These are phyloP conservation scores for Pomatostomus ruficeps DNA, from an alignment of 2,113 vertebrate genomes.

Conservation along the genomic window DNA sequence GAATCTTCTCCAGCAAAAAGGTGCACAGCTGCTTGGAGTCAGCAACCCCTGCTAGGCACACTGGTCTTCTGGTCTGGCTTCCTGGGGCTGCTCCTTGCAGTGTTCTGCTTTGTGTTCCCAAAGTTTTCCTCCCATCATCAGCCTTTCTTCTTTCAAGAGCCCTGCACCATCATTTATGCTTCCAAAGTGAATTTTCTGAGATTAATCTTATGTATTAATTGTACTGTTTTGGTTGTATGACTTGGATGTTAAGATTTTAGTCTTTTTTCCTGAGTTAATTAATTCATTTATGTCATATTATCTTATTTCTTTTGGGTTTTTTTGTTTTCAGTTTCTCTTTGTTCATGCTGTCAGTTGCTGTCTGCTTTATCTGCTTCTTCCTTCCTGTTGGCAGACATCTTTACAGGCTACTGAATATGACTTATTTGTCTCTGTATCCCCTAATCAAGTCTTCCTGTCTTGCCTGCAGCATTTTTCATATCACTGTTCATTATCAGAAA, in stretches of 20 bases:
- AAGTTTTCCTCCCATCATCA: background rate
- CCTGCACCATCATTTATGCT: background rate
- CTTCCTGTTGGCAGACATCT: constrained; percentile 47
- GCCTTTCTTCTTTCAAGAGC: background rate
- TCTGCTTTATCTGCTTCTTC: constrained; percentile 50
- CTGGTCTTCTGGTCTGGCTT: background rate
- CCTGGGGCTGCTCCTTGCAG: background rate
- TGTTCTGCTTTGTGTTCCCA: background rate
- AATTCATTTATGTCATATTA: background rate
- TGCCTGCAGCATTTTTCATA: background rate
- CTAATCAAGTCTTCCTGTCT: background rate
- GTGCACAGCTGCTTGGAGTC: background rate
- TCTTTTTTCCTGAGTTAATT: background rate
- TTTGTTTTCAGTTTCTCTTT: constrained; percentile 10
- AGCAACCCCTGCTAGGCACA: background rate
- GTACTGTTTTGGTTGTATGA: background rate
- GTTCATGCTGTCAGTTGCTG: constrained; percentile 7
- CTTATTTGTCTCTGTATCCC: background rate
- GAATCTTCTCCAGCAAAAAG: background rate
- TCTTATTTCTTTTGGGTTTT: background rate
- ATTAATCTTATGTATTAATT: background rate
- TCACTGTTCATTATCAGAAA: background rate
- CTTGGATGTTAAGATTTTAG: background rate
- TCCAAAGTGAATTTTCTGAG: background rate
- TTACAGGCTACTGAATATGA: constrained; percentile 11